Evolutionary conservation across 2,797 vertebrate species (phyloP).

Genomic region (Sebastes baramenuke): DNA sequence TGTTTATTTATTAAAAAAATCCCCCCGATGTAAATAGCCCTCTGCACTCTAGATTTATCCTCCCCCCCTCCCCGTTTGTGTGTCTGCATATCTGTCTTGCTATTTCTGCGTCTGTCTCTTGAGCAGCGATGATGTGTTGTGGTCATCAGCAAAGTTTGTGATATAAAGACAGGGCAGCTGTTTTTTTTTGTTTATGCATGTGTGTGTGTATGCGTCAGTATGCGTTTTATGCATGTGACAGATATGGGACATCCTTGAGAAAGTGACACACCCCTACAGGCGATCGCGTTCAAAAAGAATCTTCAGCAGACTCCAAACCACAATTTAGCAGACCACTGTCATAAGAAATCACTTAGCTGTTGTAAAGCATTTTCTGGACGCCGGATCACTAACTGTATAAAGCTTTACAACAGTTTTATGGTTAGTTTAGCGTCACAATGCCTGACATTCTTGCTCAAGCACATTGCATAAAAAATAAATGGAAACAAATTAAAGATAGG

Average conservation of each 20-base stretch:
- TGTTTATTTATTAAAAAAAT: constrained; percentile 80
- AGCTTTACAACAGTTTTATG: not conserved
- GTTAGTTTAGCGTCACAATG: not conserved
- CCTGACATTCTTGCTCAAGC: not conserved
- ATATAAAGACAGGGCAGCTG: constrained; percentile 53
- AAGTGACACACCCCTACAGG: constrained; percentile 74
- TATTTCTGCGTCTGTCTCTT: constrained; percentile 42
- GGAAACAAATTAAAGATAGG: accelerated
- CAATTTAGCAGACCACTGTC: constrained; percentile 63
- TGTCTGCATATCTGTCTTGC: constrained; percentile 47
- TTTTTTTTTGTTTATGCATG: constrained; percentile 45
- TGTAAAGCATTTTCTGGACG: constrained; percentile 23
- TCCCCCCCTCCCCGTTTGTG: not conserved
- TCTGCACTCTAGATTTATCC: constrained; percentile 13
- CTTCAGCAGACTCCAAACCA: constrained; percentile 66
- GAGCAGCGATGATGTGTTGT: constrained; percentile 49
- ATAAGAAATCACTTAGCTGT: constrained; percentile 45
- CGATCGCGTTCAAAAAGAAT: constrained; percentile 67
- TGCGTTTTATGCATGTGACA: constrained; percentile 75
- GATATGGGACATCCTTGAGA: constrained; percentile 81
- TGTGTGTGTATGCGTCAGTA: constrained; percentile 36
- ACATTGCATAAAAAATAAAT: not conserved
- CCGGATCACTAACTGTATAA: constrained; percentile 21
- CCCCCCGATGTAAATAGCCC: constrained; percentile 58
- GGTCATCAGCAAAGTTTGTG: constrained; percentile 68